A percentile compares a stretch with the other conserved stretches of the same genome.
Conservation (phyloP, 2,113 vertebrate species). For the Picathartes gymnocephalus region DNA sequence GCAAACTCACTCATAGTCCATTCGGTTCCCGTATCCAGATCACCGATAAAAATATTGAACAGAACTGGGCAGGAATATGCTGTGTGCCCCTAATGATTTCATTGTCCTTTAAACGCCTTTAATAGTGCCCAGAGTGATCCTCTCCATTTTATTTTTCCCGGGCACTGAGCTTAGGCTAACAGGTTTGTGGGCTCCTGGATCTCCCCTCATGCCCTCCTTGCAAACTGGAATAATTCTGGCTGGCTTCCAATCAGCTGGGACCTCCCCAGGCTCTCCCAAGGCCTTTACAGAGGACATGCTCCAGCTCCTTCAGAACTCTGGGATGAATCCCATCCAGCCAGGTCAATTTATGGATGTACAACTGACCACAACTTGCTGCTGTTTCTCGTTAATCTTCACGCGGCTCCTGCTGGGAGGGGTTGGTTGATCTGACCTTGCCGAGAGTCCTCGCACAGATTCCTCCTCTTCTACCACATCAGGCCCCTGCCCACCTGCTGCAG, state of each 20-base stretch:
- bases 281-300: background rate
- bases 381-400: background rate
- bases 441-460: background rate
- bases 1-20: background rate
- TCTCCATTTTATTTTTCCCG: background rate
- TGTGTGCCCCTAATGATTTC: background rate
- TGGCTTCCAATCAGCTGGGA: background rate
- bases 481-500: background rate
- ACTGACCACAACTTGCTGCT: background rate
- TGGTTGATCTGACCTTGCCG: background rate
- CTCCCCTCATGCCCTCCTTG: background rate
- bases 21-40: background rate
- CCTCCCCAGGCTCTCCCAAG: background rate
- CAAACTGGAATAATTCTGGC: background rate
- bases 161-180: background rate
- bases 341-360: background rate
- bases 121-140: background rate
- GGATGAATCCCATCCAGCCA: background rate
- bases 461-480: background rate
- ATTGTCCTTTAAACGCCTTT: background rate
- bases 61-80: background rate
- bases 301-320: background rate
- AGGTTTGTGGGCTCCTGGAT: background rate
- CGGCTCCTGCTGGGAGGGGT: background rate
- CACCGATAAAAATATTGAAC: background rate